Evolutionary conservation across 2,113 vertebrate genomes (phyloP).

Genomic region (Acrocephalus arundinaceus): DNA sequence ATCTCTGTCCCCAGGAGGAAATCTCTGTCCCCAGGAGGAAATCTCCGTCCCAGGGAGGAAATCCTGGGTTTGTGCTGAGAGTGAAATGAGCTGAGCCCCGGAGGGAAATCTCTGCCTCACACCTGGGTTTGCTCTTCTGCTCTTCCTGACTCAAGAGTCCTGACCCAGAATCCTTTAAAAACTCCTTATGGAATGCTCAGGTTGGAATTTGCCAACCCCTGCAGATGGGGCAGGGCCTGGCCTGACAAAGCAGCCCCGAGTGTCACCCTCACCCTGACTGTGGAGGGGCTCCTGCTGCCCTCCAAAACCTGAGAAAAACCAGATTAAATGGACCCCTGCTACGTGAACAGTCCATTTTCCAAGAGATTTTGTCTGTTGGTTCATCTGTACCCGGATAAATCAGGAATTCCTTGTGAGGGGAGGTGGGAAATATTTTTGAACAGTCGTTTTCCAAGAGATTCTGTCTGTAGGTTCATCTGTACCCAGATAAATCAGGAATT

Average conservation of each 20-base stretch:
- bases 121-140: not conserved
- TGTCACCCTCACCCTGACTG: too few species aligned
- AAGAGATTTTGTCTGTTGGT: not conserved
- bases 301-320: fast-evolving
- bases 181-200: not conserved
- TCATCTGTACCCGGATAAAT: not conserved
- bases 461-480: not conserved
- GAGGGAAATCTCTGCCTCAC: too few species aligned
- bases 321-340: not conserved
- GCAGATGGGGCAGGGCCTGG: fast-evolving
- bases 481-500: not conserved
- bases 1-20: too few species aligned
- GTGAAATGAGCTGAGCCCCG: too few species aligned
- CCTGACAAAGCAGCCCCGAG: not conserved
- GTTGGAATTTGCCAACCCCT: too few species aligned
- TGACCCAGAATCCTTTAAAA: not conserved
- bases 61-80: too few species aligned
- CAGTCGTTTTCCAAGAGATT: not conserved
- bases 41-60: too few species aligned
- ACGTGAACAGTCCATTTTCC: not conserved
- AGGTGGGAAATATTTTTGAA: not conserved
- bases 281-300: not conserved
- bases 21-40: too few species aligned
- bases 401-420: not conserved
- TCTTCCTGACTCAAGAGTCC: not conserved